These are phyloP conservation scores for Gymnogyps californianus DNA, from an alignment of 2,113 vertebrate genomes.

Conservation along the genomic window DNA sequence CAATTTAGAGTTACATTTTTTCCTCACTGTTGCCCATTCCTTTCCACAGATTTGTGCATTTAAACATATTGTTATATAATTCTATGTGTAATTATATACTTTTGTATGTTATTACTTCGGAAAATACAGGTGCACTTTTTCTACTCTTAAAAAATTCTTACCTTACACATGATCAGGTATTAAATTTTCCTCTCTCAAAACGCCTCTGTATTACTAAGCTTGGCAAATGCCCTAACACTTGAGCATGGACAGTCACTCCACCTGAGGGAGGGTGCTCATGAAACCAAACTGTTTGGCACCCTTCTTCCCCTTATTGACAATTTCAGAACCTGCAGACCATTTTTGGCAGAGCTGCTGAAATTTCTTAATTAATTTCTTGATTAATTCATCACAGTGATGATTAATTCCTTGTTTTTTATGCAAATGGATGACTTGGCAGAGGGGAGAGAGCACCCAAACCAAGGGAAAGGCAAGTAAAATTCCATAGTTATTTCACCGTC, in stretches of 20 bases:
- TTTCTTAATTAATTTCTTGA: neutral
- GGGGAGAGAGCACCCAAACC: neutral
- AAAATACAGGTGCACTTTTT: neutral
- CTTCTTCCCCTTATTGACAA: neutral
- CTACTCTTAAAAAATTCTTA: neutral
- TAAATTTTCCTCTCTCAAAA: neutral
- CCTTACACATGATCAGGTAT: accelerated
- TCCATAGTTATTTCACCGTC: neutral
- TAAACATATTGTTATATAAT: neutral
- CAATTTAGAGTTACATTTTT: neutral
- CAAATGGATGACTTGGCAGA: neutral
- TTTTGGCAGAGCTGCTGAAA: neutral
- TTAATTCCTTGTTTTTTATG: neutral
- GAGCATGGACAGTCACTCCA: neutral
- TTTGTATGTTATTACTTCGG: neutral
- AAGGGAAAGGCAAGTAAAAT: neutral
- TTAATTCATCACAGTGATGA: neutral
- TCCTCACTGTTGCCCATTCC: accelerated
- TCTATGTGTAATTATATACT: neutral
- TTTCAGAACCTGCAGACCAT: neutral
- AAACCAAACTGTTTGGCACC: neutral
- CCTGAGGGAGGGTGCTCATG: neutral
- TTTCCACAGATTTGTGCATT: neutral
- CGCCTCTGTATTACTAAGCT: neutral
- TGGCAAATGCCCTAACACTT: neutral